Percentiles rank a stretch among this genome's conserved stretches.
Evolutionary conservation across 2,888 invertebrate species (phyloP).

Genomic region (Sturmia bella): DNA sequence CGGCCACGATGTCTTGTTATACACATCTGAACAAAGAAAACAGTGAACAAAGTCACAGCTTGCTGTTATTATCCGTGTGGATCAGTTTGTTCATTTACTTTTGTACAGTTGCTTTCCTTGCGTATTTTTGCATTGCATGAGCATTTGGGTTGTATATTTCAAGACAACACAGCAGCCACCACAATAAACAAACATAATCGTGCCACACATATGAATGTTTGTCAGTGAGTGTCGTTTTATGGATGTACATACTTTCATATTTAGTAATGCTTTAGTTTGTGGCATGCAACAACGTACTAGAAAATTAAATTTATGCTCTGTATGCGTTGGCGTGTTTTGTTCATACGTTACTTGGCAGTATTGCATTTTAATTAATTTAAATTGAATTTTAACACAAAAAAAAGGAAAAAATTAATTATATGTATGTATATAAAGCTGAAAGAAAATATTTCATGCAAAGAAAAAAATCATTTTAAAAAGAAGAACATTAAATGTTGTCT

Average conservation of each 20-base stretch:
- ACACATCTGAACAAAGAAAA: too few species aligned
- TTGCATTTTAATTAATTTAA: slow-evolving; percentile 69
- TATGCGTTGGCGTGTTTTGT: slow-evolving; percentile 63
- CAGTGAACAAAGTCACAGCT: too few species aligned
- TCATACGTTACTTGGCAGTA: slow-evolving; percentile 52
- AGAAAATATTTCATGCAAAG: neutral
- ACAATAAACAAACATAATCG: slow-evolving; percentile 34
- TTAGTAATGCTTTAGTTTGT: slow-evolving; percentile 11
- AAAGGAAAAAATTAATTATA: neutral
- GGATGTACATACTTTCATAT: slow-evolving; percentile 14
- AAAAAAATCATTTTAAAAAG: slow-evolving; percentile 7
- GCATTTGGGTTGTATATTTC: neutral
- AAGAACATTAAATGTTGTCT: slow-evolving; percentile 42
- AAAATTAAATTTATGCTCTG: slow-evolving; percentile 70
- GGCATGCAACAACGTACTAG: slow-evolving; percentile 60
- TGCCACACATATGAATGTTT: slow-evolving; percentile 24
- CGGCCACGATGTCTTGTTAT: too few species aligned
- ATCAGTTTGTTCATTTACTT: too few species aligned
- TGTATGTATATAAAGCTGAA: neutral
- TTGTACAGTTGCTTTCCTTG: too few species aligned
- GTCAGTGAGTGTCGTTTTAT: neutral
- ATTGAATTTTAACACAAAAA: slow-evolving; percentile 58
- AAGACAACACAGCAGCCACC: slow-evolving; percentile 19
- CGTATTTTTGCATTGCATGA: too few species aligned
- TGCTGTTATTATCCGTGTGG: too few species aligned